Conservation (phyloP, 2,888 invertebrate species). For the Eupithecia inturbata region DNA sequence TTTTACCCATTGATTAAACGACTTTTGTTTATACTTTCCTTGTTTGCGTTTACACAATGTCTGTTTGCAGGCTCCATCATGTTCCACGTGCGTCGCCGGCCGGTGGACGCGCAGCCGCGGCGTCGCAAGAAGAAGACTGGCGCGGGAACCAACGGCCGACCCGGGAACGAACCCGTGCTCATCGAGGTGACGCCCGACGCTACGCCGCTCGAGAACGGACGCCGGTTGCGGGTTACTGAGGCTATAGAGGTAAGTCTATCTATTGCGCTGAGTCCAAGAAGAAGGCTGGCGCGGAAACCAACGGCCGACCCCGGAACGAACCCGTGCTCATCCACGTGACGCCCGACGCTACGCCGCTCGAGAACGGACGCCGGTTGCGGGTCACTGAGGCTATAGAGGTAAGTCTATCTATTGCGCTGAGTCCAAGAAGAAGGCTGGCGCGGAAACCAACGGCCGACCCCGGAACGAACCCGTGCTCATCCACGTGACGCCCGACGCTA, state of each 20-base stretch:
- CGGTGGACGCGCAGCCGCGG: conserved; percentile 94
- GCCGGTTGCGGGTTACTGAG: conserved; percentile 86
- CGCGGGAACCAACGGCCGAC: conserved; percentile 80
- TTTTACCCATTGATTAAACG: neutral
- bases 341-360: no score
- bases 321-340: no score
- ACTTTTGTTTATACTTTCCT: neutral
- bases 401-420: no score
- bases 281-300: no score
- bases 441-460: no score
- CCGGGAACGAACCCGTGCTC: conserved; percentile 86
- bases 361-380: no score
- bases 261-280: no score
- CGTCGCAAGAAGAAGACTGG: conserved; percentile 92
- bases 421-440: no score
- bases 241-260: conserved; percentile 85
- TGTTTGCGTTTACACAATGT: conserved; percentile 2
- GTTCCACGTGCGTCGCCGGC: conserved; percentile 97
- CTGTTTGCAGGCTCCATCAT: conserved; percentile 93
- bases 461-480: no score
- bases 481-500: no score
- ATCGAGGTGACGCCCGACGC: conserved; percentile 93
- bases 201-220: conserved; percentile 85
- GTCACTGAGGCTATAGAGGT: no score
- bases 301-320: no score